A percentile compares a stretch with the other conserved stretches of the same genome.
phyloP scores from a whole-genome alignment of 2,797 vertebrate genomes.

The Coracias cyanogaster region DNA sequence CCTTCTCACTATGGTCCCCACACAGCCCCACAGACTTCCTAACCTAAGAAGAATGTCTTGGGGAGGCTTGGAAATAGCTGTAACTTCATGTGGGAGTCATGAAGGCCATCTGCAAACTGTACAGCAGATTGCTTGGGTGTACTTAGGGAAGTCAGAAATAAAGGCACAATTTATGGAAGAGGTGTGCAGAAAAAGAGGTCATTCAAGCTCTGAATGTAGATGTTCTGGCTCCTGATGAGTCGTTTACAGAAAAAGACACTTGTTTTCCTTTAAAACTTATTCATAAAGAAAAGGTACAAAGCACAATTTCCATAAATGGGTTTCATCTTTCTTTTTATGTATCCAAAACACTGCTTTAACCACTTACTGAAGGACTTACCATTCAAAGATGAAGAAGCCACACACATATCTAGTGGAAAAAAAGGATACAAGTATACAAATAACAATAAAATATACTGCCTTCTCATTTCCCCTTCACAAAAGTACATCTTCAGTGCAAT shows the following conservation, averaged over 20 bases:
- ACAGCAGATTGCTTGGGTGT: not conserved
- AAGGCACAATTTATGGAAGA: slow-evolving; percentile 18
- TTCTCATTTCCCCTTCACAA: not conserved
- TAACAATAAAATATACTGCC: slow-evolving; percentile 28
- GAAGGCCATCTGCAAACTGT: not conserved
- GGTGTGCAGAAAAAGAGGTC: not conserved
- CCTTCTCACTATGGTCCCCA: not conserved
- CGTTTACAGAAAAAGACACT: not conserved
- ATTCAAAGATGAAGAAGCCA: slow-evolving; percentile 9
- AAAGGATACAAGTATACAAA: slow-evolving; percentile 10
- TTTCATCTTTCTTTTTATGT: slow-evolving; percentile 18
- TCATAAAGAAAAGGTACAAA: slow-evolving; percentile 27
- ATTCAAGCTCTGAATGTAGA: not conserved
- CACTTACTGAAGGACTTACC: slow-evolving; percentile 13
- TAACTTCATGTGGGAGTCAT: not conserved
- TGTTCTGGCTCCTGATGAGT: slow-evolving; percentile 25
- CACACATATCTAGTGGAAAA: not conserved
- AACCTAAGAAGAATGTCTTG: not conserved
- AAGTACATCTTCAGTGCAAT: not conserved
- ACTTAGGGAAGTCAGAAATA: slow-evolving; percentile 28
- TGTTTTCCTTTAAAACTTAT: slow-evolving; percentile 33
- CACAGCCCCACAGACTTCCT: fast-evolving
- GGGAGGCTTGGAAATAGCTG: not conserved
- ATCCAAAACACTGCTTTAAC: slow-evolving; percentile 20
- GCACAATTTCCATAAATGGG: slow-evolving; percentile 40